Base-by-base conservation (phyloP, 1,140 invertebrate genomes). In the Acromyrmex charruanus region DNA sequence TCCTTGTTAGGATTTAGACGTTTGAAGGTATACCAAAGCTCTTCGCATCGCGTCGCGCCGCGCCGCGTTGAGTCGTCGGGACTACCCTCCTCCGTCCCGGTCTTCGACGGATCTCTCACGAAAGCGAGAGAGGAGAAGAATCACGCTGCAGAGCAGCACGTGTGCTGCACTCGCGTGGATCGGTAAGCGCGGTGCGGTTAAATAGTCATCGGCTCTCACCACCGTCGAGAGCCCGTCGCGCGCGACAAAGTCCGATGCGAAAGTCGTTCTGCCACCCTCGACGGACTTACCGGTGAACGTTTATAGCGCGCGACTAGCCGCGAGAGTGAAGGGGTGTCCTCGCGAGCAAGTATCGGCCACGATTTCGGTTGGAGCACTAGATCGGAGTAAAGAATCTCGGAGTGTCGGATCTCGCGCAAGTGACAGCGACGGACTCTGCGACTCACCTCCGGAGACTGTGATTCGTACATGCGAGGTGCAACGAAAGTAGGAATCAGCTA, bases 141-240 rank as follows among this genome's bases (percentile, higher is more conserved):
- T 87, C 89, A 90, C 89, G 82, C 89, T 88, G 89, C 88, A 91
- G 90, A 92, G 89, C 86, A 88, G 87, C 84, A 92, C 89, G 90
- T 88, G 87, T 89, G 87, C 68, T 86, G 85, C 85, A 86, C 88
- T 92, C 88, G 88, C 87, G 81, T 90, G 87, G 91, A 85, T 91
- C 91, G 87, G 53, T 75, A 66, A 87, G 85, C 85, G 82, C 66
- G 44, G 25, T 58, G 66, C 44, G 68, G 55, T 68, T 72, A 12
- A 16, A 61, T 44, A 44, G 49, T 35, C 59, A 71, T 63, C 28
- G n/a, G 59, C 21, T 31, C 25, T 68, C 16, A n/a, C 25, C 12
- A 39, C n/a, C 72, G 35, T 1, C 68, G 39, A 69, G 31, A 61
- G 69, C 7, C 69, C 51, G 44, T 31, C 66, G 25, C 53, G 28